These are phyloP conservation scores for Mareca penelope DNA, from an alignment of 2,797 vertebrate species.

Conservation along the genomic window DNA sequence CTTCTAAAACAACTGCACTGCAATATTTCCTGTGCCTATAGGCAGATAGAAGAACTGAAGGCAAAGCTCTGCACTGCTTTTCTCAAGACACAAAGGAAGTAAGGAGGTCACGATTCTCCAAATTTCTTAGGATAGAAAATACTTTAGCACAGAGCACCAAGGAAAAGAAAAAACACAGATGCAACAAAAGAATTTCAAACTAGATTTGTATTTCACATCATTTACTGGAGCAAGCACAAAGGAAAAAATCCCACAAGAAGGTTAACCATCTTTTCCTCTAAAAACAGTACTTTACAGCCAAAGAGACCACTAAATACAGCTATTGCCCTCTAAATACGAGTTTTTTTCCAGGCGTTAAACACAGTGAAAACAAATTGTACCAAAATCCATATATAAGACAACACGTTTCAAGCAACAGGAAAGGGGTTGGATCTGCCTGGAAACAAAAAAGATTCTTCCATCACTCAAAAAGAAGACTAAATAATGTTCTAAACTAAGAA, in stretches of 20 bases:
- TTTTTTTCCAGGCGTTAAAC: neutral
- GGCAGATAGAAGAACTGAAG: neutral
- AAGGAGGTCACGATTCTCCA: neutral
- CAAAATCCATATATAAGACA: neutral
- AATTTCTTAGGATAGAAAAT: neutral
- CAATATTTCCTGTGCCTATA: neutral
- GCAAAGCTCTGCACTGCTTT: neutral
- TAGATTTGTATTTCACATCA: neutral
- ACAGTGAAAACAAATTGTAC: neutral
- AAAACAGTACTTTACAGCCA: slow-evolving; percentile 16
- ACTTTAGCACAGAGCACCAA: neutral
- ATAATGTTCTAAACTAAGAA: neutral
- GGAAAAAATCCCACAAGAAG: slow-evolving; percentile 11
- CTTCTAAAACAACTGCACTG: neutral
- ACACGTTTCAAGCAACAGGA: neutral
- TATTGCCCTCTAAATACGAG: slow-evolving; percentile 11
- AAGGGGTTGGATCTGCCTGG: neutral
- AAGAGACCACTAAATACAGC: slow-evolving; percentile 52
- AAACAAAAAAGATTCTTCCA: neutral
- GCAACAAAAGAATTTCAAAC: neutral
- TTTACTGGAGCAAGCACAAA: neutral
- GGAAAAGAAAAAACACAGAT: neutral
- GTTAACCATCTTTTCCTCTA: slow-evolving; percentile 51
- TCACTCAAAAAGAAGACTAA: neutral
- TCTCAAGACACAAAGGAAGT: neutral